Conservation (phyloP, 1,140 invertebrate species). For the Scaptomyza montana region DNA sequence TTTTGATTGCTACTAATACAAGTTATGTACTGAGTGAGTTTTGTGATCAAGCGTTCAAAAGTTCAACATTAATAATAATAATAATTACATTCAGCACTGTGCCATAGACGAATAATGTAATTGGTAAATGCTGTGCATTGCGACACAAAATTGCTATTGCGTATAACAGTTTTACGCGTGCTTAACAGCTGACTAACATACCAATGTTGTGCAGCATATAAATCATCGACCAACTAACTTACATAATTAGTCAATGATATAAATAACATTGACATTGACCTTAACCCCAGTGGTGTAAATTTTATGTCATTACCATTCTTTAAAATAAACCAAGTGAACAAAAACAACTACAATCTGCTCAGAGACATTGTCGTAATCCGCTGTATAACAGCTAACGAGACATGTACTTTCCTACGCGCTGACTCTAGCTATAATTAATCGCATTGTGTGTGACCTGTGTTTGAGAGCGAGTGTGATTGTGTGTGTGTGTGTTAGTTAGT, state of each 20-base stretch:
- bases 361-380: constrained; percentile 10
- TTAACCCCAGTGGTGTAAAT: constrained; percentile 5
- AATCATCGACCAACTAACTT: too few species aligned
- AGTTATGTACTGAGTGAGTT: neutral
- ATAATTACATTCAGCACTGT: too few species aligned
- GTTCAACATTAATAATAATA: constrained; percentile 52
- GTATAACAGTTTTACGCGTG: constrained; percentile 11
- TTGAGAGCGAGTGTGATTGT: neutral
- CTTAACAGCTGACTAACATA: neutral
- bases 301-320: constrained; percentile 11
- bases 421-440: constrained; percentile 36
- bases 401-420: constrained; percentile 30
- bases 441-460: constrained; percentile 13
- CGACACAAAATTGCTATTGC: too few species aligned
- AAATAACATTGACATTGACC: constrained; percentile 1
- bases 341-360: neutral
- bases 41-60: constrained; percentile 54
- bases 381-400: constrained; percentile 39
- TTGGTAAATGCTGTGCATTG: too few species aligned
- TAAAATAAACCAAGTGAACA: neutral
- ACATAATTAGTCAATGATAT: too few species aligned
- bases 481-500: constrained; percentile 13
- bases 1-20: constrained; percentile 12
- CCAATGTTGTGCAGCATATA: neutral
- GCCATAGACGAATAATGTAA: too few species aligned